These are phyloP conservation scores for Chironomus riparius DNA, from an alignment of 2,888 invertebrate genomes.

Conservation along the genomic window DNA sequence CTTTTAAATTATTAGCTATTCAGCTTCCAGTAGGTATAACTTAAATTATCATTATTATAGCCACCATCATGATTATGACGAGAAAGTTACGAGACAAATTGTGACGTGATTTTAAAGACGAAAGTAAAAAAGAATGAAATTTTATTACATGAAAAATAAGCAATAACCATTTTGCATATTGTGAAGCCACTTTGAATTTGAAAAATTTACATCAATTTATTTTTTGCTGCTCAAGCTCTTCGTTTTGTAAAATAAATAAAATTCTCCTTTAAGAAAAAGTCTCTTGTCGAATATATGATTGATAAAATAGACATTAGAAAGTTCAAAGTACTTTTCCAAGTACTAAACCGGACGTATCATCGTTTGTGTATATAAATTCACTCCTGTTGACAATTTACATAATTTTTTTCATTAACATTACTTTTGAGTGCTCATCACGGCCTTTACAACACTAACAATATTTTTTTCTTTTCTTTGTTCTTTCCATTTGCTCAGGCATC, in stretches of 20 bases:
- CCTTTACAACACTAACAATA: not conserved
- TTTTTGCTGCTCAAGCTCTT: not conserved
- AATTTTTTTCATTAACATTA: not conserved
- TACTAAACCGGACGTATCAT: not conserved
- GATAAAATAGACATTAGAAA: not conserved
- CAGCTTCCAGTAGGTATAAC: too few relatives aligned
- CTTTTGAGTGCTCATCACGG: too few relatives aligned
- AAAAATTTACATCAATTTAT: conserved; percentile 5
- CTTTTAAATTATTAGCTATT: too few relatives aligned
- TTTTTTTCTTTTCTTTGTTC: not conserved
- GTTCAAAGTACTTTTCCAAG: not conserved
- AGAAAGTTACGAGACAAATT: too few relatives aligned
- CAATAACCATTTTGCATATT: not conserved
- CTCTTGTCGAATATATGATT: too few relatives aligned
- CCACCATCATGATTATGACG: too few relatives aligned
- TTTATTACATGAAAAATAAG: not conserved
- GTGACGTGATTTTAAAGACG: too few relatives aligned
- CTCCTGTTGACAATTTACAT: not conserved
- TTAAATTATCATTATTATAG: too few relatives aligned
- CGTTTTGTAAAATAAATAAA: not conserved
- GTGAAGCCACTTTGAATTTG: not conserved
- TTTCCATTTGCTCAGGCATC: not conserved
- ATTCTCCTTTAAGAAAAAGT: too few relatives aligned
- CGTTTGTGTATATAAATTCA: not conserved
- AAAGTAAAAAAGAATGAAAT: too few relatives aligned